Base-by-base conservation (phyloP, 2,888 invertebrate species). In the Gastrophysa polygoni region DNA sequence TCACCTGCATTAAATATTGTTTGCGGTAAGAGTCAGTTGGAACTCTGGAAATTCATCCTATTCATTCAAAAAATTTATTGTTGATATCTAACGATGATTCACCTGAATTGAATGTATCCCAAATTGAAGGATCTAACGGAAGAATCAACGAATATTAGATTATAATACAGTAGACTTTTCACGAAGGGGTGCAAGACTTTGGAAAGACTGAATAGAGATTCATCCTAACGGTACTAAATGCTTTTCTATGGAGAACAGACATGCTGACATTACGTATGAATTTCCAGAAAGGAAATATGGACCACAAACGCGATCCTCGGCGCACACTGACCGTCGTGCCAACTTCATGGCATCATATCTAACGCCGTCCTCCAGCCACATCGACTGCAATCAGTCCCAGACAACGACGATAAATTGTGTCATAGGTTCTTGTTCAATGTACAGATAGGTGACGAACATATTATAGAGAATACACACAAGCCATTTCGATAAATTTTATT, bases 351-450 rank as follows among this genome's bases (percentile, higher is more conserved):
- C 77, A 61, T 80, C 79, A 72, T 73, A 76, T 70, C 74, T 75
- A 43, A 75, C 75, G 62, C 80, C 78, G 66, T 86, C 86, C 73
- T 86, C 87, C 82, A 83, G 71, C 86, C 87, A 87, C 81, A 87
- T 83, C 77, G 87, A 87, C 88, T 88, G 85, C 75, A 80, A 79
- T 66, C 72, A 75, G 44, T 59, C 52, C 28, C 17, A 11, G 48
- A 57, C 43, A 57, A 46, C 48, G 28, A 20, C 44, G 54, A 21
- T 4, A 43, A 24, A 28, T 24, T 14, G 29, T 16, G 10, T n/a
- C 28, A 43, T 5, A 3, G 24, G 28, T 16, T 5, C 10, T 46
- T n/a, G n/a, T n/a, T n/a, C n/a, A n/a, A n/a, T n/a, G n/a, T n/a
- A n/a, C n/a, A n/a, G n/a, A n/a, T n/a, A n/a, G n/a, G n/a, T n/a